Evolutionary conservation across 1,140 invertebrate species (phyloP).

Genomic region (Agraylea sexmaculata): DNA sequence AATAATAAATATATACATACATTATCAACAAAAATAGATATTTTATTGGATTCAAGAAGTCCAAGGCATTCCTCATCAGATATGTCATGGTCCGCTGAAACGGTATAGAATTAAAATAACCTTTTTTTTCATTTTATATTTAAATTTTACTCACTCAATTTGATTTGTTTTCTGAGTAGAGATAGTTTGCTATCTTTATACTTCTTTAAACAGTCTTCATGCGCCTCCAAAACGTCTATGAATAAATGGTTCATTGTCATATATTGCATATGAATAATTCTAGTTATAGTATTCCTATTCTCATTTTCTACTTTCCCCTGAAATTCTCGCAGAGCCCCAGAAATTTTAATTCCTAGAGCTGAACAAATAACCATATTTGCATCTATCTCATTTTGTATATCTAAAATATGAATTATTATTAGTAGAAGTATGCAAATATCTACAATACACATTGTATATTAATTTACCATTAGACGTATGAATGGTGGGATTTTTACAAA

Average conservation of each 20-base stretch:
- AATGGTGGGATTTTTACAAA: constrained; percentile 45
- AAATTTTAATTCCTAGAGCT: constrained; percentile 28
- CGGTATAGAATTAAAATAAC: constrained; percentile 7
- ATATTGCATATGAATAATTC: constrained; percentile 41
- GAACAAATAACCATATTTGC: constrained; percentile 27
- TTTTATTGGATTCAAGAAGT: constrained; percentile 41
- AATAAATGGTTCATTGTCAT: constrained; percentile 34
- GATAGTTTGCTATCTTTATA: constrained; percentile 60
- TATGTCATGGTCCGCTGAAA: constrained; percentile 42
- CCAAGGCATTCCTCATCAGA: constrained; percentile 43
- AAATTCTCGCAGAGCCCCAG: constrained; percentile 33
- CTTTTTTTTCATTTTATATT: constrained; percentile 7
- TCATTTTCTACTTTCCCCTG: constrained; percentile 23
- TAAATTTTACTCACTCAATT: constrained; percentile 48
- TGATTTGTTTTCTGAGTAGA: constrained; percentile 64
- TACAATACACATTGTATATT: constrained; percentile 1
- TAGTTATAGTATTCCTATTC: constrained; percentile 26
- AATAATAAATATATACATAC: constrained; percentile 33
- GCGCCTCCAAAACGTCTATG: constrained; percentile 55
- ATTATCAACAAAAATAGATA: constrained; percentile 48
- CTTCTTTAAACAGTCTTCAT: constrained; percentile 59
- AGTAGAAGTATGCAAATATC: constrained; percentile 21
- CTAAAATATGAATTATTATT: constrained; percentile 27
- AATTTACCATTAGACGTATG: constrained; percentile 41
- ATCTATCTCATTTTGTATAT: constrained; percentile 44